Evolutionary conservation across 2,113 vertebrate genomes (phyloP), one percentile per base, ranked within the genome.

Genomic region (Dasypus novemcinctus): DNA sequence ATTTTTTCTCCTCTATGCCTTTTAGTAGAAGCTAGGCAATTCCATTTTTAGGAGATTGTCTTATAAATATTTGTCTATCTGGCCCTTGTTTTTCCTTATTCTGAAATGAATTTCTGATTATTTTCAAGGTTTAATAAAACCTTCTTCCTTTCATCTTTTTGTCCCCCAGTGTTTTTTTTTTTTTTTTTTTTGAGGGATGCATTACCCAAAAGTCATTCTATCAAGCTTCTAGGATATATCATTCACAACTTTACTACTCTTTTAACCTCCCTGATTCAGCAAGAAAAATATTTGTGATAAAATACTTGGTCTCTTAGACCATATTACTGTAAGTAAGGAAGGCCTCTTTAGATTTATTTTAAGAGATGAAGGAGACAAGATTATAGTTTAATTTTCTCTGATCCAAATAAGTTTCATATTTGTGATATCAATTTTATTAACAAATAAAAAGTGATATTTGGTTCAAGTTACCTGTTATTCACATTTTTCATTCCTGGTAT

Each of bases 361-460:
- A 75, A 54, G 68, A 49, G 41, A 69, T 76, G 36, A 89, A 71
- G 31, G 27, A 74, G 18, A 85, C 38, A 76, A 74, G 41, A 84
- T 41, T 79, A 8, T 49, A 74, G 29, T 84, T 97, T 95, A 96
- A 95, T 88, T 95, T 95, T 33, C 78, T 85, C 17, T 93, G 23
- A 85, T 64, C 25, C 33, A 64, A 69, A 82, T 46, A 82, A 90
- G n/a, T 29, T 71, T 83, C 14, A 52, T 38, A 43, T 74, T 49
- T 87, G 23, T 61, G 43, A 36, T 72, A 89, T 14, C 8, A 88
- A 66, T 76, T 94, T 90, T 69, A 90, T 71, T 54, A 96, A 79
- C 2, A 36, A 66, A 92, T 95, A 71, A 95, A 85, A 21, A 81
- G 4, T 87, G 31, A 49, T 3, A 33, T 84, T 80, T 85, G 21